A percentile compares a stretch with the other conserved stretches of the same genome.
Conservation (phyloP, 2,113 vertebrate species). For the Spea multiplicata region DNA sequence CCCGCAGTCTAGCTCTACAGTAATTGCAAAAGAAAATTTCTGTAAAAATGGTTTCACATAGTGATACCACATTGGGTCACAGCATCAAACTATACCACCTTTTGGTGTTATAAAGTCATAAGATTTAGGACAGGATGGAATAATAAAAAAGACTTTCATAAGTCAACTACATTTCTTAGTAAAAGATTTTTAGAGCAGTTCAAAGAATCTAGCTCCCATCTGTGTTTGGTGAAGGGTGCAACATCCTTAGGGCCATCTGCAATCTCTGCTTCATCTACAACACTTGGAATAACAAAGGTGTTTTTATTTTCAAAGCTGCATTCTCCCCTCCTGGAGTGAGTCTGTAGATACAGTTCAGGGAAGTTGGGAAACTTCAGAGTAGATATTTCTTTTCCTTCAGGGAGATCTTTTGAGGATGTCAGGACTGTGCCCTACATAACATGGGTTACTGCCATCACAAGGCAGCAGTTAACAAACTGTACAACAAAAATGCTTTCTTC, state of each 20-base stretch:
- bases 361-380: conserved; percentile 96
- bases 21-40: neutral
- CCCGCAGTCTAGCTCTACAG: no score
- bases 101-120: conserved; percentile 72
- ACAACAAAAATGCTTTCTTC: conserved; percentile 79
- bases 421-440: conserved; percentile 89
- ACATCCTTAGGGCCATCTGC: conserved; percentile 89
- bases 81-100: conserved; percentile 46
- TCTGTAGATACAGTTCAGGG: conserved; percentile 85
- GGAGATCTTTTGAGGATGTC: conserved; percentile 90
- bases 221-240: conserved; percentile 81
- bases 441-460: conserved; percentile 88
- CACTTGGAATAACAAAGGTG: conserved; percentile 98
- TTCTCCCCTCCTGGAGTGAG: conserved; percentile 86
- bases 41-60: conserved; percentile 8
- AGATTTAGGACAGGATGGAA: conserved; percentile 71
- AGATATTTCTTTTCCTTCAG: conserved; percentile 80
- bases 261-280: conserved; percentile 87
- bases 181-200: conserved; percentile 80
- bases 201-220: conserved; percentile 78
- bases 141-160: conserved; percentile 68
- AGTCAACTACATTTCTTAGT: conserved; percentile 67
- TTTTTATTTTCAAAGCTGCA: conserved; percentile 97
- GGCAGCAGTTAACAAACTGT: conserved; percentile 90
- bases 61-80: conserved; percentile 12